Evolutionary conservation across 2,888 invertebrate genomes (phyloP), one percentile per base, ranked within the genome.

Genomic region (Sicus ferrugineus): DNA sequence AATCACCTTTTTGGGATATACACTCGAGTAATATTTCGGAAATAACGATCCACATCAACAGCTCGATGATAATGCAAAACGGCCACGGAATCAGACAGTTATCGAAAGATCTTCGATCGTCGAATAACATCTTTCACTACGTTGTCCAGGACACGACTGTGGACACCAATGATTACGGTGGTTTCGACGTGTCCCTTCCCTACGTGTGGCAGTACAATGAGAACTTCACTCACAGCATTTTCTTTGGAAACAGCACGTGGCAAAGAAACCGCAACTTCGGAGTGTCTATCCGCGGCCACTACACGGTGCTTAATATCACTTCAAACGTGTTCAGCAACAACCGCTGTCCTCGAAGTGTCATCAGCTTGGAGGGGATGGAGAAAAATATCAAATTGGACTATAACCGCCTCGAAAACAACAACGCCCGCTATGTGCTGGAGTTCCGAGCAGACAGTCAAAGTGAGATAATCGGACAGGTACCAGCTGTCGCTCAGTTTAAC

Each of bases 61-160:
- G 91, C 75, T 93, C 93, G 64, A 87, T 92, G 70, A 93, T 99
- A 48, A 90, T 90, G 0, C 93, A 95, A 78, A 99, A 99, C 82
- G 93, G 93, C 0, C 90, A 89, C 81, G 96, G 97, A 16, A 91
- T 98, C 73, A 89, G 90, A 68, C 97, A 98, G 77, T 93, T 94
- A 77, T 95, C 96, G 54, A 90, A 96, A 79, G 97, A 99, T 84
- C 90, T 98, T 77, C 90, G 97, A 75, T 93, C 96, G 73, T 97
- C 98, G 0, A 98, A 98, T 80, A 99, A 99, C 86, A 88, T 99
- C 1, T 99, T 97, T 87, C 96, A 98, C 82, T 99, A 98, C 89
- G 88, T 94, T 30, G 84, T 98, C 61, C 93, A 93, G 82, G 93
- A 95, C 78, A 93, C 93, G 71, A 90, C 92, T 0, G 90, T 99